Evolutionary conservation across 1,140 invertebrate species (phyloP).

Genomic region (Solenopsis fugax): DNA sequence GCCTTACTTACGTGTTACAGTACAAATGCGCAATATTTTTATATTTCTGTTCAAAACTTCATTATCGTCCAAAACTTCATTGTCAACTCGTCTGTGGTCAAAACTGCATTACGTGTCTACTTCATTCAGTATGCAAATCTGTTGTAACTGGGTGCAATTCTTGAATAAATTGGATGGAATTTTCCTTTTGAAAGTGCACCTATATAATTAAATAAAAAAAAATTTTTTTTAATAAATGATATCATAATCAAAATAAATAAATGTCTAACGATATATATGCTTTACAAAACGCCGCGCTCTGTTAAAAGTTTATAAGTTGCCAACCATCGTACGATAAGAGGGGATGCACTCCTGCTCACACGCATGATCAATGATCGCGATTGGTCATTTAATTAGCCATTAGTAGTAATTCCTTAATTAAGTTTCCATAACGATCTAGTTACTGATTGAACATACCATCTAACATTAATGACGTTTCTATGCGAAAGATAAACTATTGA

Average conservation of each 20-base stretch:
- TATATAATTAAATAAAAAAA: conserved; percentile 27
- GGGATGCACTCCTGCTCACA: conserved; percentile 14
- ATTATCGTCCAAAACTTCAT: neutral
- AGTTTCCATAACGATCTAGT: conserved; percentile 81
- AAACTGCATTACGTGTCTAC: too few species aligned
- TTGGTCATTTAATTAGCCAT: conserved; percentile 70
- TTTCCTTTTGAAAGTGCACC: neutral
- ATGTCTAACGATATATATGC: neutral
- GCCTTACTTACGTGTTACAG: neutral
- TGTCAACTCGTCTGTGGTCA: too few species aligned
- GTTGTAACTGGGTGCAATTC: neutral
- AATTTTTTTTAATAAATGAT: neutral
- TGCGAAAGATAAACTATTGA: conserved; percentile 77
- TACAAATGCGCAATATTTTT: neutral
- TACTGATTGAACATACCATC: conserved; percentile 71
- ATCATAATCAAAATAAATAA: conserved; percentile 15
- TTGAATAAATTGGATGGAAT: neutral
- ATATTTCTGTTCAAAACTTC: neutral
- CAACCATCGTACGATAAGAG: conserved; percentile 27
- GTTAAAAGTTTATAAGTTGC: conserved; percentile 20
- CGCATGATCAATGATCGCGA: conserved; percentile 27
- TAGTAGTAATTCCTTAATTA: conserved; percentile 79
- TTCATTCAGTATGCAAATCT: neutral
- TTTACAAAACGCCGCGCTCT: neutral
- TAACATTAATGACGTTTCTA: conserved; percentile 73